Evolutionary conservation across 2,113 vertebrate genomes (phyloP).

Genomic region (Boulengeromyrus knoepffleri): DNA sequence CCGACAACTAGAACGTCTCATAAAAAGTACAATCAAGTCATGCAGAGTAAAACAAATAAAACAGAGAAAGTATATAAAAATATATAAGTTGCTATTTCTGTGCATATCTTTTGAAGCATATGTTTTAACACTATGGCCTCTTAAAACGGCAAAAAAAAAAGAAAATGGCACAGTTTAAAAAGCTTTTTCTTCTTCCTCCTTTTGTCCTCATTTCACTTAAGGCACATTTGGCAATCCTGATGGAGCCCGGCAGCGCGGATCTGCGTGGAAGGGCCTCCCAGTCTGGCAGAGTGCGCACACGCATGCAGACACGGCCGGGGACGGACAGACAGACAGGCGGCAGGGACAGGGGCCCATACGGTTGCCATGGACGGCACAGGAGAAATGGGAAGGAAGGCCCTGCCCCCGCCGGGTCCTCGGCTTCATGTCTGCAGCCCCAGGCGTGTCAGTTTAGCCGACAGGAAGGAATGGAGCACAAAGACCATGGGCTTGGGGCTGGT

Average conservation of each 20-base stretch:
- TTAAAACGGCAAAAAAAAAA: conserved; percentile 1
- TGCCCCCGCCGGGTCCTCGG: neutral
- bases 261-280: neutral
- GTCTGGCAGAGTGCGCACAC: neutral
- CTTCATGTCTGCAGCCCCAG: conserved; percentile 84
- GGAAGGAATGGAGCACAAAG: conserved; percentile 91
- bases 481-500: conserved; percentile 92
- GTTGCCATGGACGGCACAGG: conserved; percentile 33
- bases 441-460: conserved; percentile 92
- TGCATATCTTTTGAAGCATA: conserved; percentile 41
- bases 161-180: conserved; percentile 17
- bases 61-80: conserved; percentile 25
- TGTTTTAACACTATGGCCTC: conserved; percentile 25
- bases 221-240: conserved; percentile 27
- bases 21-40: conserved; percentile 23
- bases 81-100: conserved; percentile 44
- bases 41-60: conserved; percentile 30
- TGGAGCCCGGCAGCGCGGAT: neutral
- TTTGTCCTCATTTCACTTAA: conserved; percentile 32
- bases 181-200: conserved; percentile 13
- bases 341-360: conserved; percentile 35
- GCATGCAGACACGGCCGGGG: neutral
- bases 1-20: neutral
- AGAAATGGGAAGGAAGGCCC: conserved; percentile 3
- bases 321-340: neutral